phyloP scores from a whole-genome alignment of 2,888 invertebrate species.

The Rhingia rostrata region DNA sequence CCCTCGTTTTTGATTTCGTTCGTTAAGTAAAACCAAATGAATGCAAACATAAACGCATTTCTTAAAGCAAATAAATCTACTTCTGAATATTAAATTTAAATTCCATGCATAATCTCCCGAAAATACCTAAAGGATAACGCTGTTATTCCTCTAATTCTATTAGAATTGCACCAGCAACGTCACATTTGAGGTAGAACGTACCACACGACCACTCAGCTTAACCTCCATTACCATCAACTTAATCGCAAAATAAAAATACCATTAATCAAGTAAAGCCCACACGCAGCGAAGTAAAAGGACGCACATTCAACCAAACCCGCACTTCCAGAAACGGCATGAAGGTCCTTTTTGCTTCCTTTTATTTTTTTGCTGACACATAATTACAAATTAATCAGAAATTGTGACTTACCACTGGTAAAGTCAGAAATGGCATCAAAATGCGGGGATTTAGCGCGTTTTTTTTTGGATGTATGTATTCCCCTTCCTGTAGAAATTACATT shows the following conservation, averaged over 20 bases:
- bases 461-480: background rate
- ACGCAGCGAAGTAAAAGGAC: slow-evolving; percentile 25
- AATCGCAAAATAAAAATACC: slow-evolving; percentile 55
- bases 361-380: slow-evolving; percentile 71
- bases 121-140: background rate
- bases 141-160: slow-evolving; percentile 2
- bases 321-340: background rate
- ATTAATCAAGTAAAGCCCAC: slow-evolving; percentile 53
- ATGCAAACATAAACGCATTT: too few relatives aligned
- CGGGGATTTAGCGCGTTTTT: slow-evolving; percentile 26
- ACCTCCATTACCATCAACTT: slow-evolving; percentile 25
- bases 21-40: too few relatives aligned
- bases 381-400: slow-evolving; percentile 73
- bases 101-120: too few relatives aligned
- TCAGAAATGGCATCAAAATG: slow-evolving; percentile 55
- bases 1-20: too few relatives aligned
- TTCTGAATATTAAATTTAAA: too few relatives aligned
- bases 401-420: slow-evolving; percentile 43
- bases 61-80: too few relatives aligned
- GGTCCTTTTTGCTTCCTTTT: background rate
- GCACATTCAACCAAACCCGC: slow-evolving; percentile 2
- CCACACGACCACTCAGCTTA: slow-evolving; percentile 7
- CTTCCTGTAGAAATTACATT: slow-evolving; percentile 10
- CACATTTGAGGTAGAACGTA: background rate
- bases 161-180: background rate